Conservation (phyloP, 2,888 invertebrate species). For the Emesis russula region DNA sequence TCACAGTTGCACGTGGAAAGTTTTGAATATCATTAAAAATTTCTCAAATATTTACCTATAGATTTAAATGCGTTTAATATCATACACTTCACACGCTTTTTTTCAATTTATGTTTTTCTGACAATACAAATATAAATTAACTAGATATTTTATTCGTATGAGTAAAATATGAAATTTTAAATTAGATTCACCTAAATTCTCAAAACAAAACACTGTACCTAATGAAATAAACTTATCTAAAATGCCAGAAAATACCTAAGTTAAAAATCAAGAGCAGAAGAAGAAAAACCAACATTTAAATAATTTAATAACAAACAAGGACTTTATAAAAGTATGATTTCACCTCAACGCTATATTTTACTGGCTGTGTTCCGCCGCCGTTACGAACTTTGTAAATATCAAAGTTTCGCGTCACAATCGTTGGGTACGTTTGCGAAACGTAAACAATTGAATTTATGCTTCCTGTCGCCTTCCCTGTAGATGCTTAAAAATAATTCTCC, state of each 20-base stretch:
- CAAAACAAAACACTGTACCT: background rate
- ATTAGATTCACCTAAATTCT: background rate
- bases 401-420: constrained; percentile 59
- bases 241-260: background rate
- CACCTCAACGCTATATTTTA: background rate
- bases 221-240: background rate
- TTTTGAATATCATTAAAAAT: no score
- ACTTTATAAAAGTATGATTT: constrained; percentile 7
- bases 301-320: constrained; percentile 3
- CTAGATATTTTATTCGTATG: no score
- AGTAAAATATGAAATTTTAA: no score
- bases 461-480: constrained; percentile 28
- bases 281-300: background rate
- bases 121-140: no score
- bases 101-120: no score
- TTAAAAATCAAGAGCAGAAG: background rate
- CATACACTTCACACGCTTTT: no score
- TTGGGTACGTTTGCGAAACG: constrained; percentile 52
- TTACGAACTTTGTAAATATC: background rate
- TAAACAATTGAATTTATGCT: constrained; percentile 65
- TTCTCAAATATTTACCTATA: no score
- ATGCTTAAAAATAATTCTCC: constrained; percentile 65
- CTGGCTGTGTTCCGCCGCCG: constrained; percentile 19
- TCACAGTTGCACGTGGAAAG: no score
- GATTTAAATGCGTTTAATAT: no score